Conservation (phyloP, 2,888 invertebrate genomes). For the Torymus aiolomorphi region DNA sequence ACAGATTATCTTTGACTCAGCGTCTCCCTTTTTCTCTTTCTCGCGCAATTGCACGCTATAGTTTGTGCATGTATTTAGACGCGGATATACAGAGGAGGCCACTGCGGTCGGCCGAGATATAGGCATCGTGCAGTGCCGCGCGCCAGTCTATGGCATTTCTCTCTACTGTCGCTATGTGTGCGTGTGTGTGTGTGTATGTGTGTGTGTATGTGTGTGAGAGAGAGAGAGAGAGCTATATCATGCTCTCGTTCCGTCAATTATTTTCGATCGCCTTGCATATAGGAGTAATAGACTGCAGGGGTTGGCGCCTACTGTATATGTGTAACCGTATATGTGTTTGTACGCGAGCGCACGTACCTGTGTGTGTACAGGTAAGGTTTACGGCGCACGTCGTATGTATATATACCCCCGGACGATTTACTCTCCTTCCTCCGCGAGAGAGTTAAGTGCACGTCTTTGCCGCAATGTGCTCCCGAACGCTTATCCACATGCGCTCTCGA, state of each 20-base stretch:
- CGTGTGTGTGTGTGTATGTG: too few relatives aligned
- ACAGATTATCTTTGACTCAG: too few relatives aligned
- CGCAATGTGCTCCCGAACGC: constrained; percentile 7
- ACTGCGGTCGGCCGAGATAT: too few relatives aligned
- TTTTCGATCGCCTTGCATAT: constrained; percentile 66
- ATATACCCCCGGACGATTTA: constrained; percentile 1
- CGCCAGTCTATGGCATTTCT: too few relatives aligned
- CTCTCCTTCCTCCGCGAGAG: background rate
- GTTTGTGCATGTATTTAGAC: too few relatives aligned
- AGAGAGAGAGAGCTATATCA: constrained; percentile 48
- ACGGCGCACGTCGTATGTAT: background rate
- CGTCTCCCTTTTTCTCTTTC: too few relatives aligned
- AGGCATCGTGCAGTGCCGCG: too few relatives aligned
- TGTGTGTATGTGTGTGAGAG: too few relatives aligned
- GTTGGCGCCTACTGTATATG: background rate
- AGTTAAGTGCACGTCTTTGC: constrained; percentile 30
- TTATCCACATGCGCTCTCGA: background rate
- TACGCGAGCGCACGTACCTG: background rate
- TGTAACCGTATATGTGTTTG: too few relatives aligned
- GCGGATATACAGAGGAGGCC: too few relatives aligned
- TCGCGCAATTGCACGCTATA: too few relatives aligned
- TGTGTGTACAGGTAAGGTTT: too few relatives aligned
- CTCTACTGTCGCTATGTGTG: background rate
- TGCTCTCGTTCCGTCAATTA: constrained; percentile 71
- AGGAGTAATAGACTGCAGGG: background rate